Evolutionary conservation across 1,140 invertebrate species (phyloP), one percentile per base, ranked within the genome.

Genomic region (Contarinia nasturtii): DNA sequence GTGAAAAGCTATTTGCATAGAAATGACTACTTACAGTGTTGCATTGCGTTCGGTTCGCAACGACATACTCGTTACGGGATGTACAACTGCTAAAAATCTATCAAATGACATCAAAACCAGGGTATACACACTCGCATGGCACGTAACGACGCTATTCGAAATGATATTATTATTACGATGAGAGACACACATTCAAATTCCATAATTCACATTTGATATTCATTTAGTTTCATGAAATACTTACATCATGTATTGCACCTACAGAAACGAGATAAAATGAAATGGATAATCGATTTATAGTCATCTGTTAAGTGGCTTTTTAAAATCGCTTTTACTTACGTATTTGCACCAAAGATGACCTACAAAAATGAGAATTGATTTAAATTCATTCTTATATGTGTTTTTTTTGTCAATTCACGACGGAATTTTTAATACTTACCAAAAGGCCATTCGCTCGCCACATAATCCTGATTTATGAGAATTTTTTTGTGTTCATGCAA

Each of bases 71-170:
- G 80, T 73, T 47, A 96, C 86, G 0, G 92, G 89, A 66, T 93
- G 86, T 0, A 94, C 90, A 10, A 97, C 90, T 18, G 92, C 92
- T 56, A 97, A 70, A 64, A 90, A 96, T 51, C 92, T 76, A 63
- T 96, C 92, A 19, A 94, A 64, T 15, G 89, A 92, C 90, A 97
- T 95, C 40, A 96, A 72, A 0, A 96, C 89, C 19, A 96, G 67
- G 0, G 90, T 95, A 63, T 93, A 95, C 2, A 91, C 86, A 54
- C 82, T 87, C 12, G 82, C 86, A 57, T 87, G 90, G 2, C 87
- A 88, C 15, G 84, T 89, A 5, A 92, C 86, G 41, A 85, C 80
- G n/a, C n/a, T n/a, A n/a, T n/a, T n/a, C n/a, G n/a, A n/a, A n/a
- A n/a, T n/a, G n/a, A n/a, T n/a, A n/a, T n/a, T n/a, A n/a, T n/a